Evolutionary conservation across 2,888 invertebrate genomes (phyloP), one percentile per base, ranked within the genome.

Genomic region (Automeris io): DNA sequence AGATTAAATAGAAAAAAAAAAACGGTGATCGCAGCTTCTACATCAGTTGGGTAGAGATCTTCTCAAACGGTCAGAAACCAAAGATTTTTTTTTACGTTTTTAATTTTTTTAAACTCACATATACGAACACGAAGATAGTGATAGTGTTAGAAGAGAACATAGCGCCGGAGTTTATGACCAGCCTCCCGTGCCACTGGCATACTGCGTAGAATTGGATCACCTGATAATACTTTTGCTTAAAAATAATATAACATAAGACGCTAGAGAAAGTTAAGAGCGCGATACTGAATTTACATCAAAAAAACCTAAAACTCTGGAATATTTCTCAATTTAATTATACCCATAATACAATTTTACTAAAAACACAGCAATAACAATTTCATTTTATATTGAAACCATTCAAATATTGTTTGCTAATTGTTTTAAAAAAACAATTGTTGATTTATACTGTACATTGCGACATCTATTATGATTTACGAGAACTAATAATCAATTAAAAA

Each of bases 201-300:
- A 70, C 83, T 80, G 74, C 46, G 79, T 81, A 82, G 83, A 77
- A 67, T 43, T 21, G 45, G 74, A 80, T 67, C 81, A 79, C 81
- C 63, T 48, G 25, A 12, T 2, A 0, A 1, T 0, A 1, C 0
- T 1, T 6, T 0, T 3, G 35, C 16, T 29, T 5, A 8, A 29
- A 11, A 16, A 7, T 38, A 51, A 54, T 46, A 18, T 43, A 40
- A 18, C 3, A 5, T 2, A 21, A 21, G 2, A 1, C 7, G 0
- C 0, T 5, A 3, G 9, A 46, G 61, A 65, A 70, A 42, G 46
- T 55, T 45, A 4, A 50, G 58, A 64, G 54, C 64, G 79, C 59
- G 79, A 70, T 77, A 23, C 37, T 77, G 64, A 33, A 46, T 9
- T 8, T 13, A n/a, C 16, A 5, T 1, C 13, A 22, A 16, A 22